Evolutionary conservation across 2,113 vertebrate genomes (phyloP), one percentile per base, ranked within the genome.

Genomic region (Platichthys stellatus): DNA sequence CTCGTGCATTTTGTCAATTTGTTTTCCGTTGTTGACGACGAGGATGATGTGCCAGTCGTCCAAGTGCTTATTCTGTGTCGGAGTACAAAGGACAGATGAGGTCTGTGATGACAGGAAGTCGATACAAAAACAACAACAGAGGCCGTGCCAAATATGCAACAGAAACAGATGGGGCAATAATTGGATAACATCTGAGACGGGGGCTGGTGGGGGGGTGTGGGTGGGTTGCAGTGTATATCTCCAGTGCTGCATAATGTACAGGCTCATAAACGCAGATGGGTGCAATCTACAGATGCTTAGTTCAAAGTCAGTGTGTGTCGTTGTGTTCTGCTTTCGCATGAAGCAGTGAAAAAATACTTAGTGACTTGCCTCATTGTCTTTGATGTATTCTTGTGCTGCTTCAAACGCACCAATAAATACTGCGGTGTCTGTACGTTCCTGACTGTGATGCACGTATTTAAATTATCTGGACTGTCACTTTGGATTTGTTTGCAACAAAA

Each of bases 321-420:
- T 90, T 92, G 88, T 94, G 91, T 90, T 90, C 91, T 93, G 92
- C 92, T 92, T 90, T 93, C 76, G 93, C 93, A 94, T 94, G 93
- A 89, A 92, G 89, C 92, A 92, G 90, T 89, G 78, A 88, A 86
- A 89, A 89, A 90, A 69, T 81, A 82, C 79, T 80, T 92, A 85
- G 88, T 89, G 83, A 85, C 89, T 89, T 75, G 86, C 84, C 88
- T 92, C 89, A 83, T 86, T 92, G 90, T 93, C 78, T 87, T 93
- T 92, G 89, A 89, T 93, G 92, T 93, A 86, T 92, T 89, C 72
- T 84, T 92, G 92, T 93, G 86, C 89, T 91, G 87, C 87, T 86
- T 92, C 90, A 86, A 91, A 90, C 54, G 69, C 88, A 87, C 83
- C 86, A 93, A 94, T 95, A 93, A 94, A 94, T 86, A 82, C 80